These are phyloP conservation scores for Mactromeris polynyma DNA, from an alignment of 2,888 invertebrate species.

Conservation along the genomic window DNA sequence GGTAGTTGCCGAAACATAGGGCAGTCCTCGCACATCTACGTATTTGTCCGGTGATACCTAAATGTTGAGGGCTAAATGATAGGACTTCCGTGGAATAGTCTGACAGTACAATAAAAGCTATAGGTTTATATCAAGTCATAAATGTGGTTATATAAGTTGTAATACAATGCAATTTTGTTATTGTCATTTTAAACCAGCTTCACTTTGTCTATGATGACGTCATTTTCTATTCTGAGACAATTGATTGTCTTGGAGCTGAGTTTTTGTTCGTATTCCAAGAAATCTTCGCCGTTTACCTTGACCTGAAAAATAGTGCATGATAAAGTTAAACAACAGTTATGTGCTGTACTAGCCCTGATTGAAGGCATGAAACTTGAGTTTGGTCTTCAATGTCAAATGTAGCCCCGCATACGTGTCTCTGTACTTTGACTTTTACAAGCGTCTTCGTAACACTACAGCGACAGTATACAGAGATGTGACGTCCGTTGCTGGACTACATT, in stretches of 20 bases:
- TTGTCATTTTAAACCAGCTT: conserved; percentile 39
- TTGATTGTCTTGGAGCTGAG: conserved; percentile 67
- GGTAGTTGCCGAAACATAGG: too few species aligned
- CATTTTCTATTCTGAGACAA: conserved; percentile 69
- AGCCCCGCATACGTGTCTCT: too few species aligned
- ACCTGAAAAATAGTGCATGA: conserved; percentile 61
- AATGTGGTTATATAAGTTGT: neutral
- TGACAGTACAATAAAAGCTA: neutral
- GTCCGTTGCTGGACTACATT: too few species aligned
- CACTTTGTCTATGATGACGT: conserved; percentile 53
- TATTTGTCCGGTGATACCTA: too few species aligned
- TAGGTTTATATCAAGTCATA: neutral
- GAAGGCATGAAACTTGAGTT: too few species aligned
- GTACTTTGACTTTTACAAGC: too few species aligned
- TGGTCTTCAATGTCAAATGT: too few species aligned
- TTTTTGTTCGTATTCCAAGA: conserved; percentile 68
- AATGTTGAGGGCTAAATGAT: neutral
- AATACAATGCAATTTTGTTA: neutral
- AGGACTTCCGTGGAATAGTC: neutral
- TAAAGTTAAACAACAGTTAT: too few species aligned
- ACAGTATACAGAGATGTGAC: too few species aligned
- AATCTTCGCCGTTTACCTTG: conserved; percentile 62
- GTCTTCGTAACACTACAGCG: too few species aligned
- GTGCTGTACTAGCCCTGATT: too few species aligned
- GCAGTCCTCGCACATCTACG: too few species aligned